phyloP scores from a whole-genome alignment of 2,113 vertebrate genomes.

The Narcine bancroftii region DNA sequence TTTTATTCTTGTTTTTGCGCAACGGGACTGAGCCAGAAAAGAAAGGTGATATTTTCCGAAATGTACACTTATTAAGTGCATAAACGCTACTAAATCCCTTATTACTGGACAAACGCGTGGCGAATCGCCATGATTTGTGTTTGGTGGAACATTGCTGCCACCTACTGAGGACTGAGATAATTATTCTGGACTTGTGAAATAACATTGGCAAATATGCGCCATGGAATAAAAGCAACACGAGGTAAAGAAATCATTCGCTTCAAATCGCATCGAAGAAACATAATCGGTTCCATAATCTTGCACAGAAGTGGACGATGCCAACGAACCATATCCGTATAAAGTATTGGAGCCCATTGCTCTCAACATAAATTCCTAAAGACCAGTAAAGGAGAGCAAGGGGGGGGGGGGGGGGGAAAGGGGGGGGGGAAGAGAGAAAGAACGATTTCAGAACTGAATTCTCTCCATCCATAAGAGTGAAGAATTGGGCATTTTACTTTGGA shows the following conservation, averaged over 20 bases:
- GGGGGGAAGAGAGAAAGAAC: conserved; percentile 40
- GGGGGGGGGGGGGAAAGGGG: no score
- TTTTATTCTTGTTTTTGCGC: neutral
- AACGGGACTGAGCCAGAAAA: neutral
- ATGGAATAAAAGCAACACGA: neutral
- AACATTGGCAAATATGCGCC: conserved; percentile 17
- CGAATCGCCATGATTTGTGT: conserved; percentile 22
- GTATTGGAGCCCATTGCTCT: neutral
- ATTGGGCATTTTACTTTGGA: conserved; percentile 52
- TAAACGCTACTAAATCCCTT: neutral
- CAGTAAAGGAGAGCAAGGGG: conserved; percentile 31
- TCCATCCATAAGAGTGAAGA: conserved; percentile 53
- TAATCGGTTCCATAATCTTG: neutral
- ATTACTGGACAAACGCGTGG: neutral
- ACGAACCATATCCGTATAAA: neutral
- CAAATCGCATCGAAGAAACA: neutral
- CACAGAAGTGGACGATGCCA: neutral
- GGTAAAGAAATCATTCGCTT: conserved; percentile 10
- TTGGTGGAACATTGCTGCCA: conserved; percentile 73
- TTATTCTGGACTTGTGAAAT: neutral
- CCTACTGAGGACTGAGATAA: conserved; percentile 54
- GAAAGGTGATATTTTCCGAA: no score
- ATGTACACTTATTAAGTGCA: neutral
- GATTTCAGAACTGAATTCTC: conserved; percentile 55
- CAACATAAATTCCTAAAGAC: neutral